Evolutionary conservation across 2,797 vertebrate species (phyloP), one percentile per base, ranked within the genome.

Genomic region (Denticeps clupeoides): DNA sequence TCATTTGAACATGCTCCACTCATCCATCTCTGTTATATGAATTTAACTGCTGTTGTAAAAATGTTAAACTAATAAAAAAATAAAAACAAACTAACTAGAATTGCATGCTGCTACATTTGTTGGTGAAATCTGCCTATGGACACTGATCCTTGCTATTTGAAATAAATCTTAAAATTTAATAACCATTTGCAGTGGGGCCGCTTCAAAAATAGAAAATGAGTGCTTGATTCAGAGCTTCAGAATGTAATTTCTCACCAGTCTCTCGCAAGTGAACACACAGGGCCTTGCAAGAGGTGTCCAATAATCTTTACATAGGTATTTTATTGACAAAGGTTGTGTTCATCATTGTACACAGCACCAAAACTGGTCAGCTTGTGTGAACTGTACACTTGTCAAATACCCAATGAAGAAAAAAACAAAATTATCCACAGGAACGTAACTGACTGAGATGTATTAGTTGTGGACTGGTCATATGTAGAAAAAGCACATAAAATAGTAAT

Each of bases 271-370:
- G 58, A 70, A 70, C 58, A 70, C 63, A 68, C 58, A 59, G 59
- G 65, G 56, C 56, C 55, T 59, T 59, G 46, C 45, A 43, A 59
- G 60, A 32, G 49, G 51, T 49, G 49, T 58, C 45, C 56, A 41
- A 31, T 45, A 58, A 51, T 53, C 61, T 55, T 38, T 54, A 38
- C 57, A 43, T 13, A 61, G 50, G 62, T 52, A 50, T 68, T 70
- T 70, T 70, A 70, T 70, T 70, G 63, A 63, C 43, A 49, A 60
- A 56, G 22, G 56, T 64, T 56, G 56, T 50, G 55, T 52, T 60
- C 57, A 62, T 51, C 53, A 64, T 61, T 38, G 54, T 54, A 55
- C 56, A 58, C 35, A 53, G 46, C 27, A 53, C 51, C 58, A 45
- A 48, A 48, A 47, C 49, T 38, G 38, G 45, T 43, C 38, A 47